Base-by-base conservation (phyloP, 1,140 invertebrate species). In the Diachasmimorpha longicaudata region DNA sequence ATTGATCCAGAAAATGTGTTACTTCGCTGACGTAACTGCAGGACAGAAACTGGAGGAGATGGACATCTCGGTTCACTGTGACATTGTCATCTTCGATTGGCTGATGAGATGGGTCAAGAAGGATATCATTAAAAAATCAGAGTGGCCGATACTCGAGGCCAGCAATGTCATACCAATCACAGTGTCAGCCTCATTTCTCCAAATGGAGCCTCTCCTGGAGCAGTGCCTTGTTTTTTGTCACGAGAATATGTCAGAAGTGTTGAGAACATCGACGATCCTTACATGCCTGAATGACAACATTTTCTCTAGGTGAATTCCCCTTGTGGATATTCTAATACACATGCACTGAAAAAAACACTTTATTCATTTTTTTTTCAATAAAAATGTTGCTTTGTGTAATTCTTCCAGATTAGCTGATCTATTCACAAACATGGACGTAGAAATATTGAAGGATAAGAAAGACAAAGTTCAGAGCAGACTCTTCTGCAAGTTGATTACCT, bases 1-100 rank as follows among this genome's bases (percentile, higher is more conserved):
- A 66, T 88, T 98, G 4, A 91, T 97, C 0, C 92, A 93, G 71
- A 96, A 98, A 88, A 98, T 98, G 96, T 95, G 95, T 46, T 98
- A 98, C 87, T 98, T 98, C 89, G 94, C 95, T 23, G 95, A 97
- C 84, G 94, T 96, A 0, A 96, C 95, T 0, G 91, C 93, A 8
- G 95, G 95, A 9, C 95, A 96, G 87, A 91, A 93, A 63, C 84
- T 97, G n/a, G 96, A 97, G 84, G 96, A 98, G 80, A 97, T 98
- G 91, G 97, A 98, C 81, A 98, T 99, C 79, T 97, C 96, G 0
- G 96, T 98, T 0, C 96, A 98, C 85, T 98, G 97, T 85, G 97
- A 99, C 88, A 94, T 99, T 66, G 93, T 92, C 67, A 94, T 95
- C 77, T 99, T 99, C 86, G 96, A 98, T 79, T 99, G 97, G 97